These are phyloP conservation scores for Helleia helle DNA, from an alignment of 2,888 invertebrate genomes.

Conservation along the genomic window DNA sequence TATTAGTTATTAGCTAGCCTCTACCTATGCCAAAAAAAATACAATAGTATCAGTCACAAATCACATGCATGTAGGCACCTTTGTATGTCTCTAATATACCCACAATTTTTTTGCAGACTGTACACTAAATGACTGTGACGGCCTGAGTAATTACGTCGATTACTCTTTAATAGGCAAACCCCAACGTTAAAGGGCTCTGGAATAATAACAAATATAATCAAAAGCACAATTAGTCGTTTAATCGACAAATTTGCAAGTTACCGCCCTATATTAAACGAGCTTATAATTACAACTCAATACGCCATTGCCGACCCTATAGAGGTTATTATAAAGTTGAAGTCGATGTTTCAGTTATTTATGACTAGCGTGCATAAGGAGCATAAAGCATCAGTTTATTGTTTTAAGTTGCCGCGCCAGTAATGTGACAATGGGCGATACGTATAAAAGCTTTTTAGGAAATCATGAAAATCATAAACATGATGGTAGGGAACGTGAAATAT, in stretches of 20 bases:
- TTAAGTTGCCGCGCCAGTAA: constrained; percentile 59
- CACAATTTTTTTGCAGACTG: background rate
- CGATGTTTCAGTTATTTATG: constrained; percentile 14
- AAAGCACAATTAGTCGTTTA: constrained; percentile 20
- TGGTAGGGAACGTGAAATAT: no score
- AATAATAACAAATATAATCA: constrained; percentile 20
- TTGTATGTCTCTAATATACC: no score
- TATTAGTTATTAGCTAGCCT: no score
- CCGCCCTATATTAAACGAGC: constrained; percentile 24
- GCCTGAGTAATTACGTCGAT: constrained; percentile 1
- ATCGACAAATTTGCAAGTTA: constrained; percentile 34
- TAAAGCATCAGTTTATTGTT: constrained; percentile 67
- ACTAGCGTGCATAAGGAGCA: constrained; percentile 48
- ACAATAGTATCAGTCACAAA: no score
- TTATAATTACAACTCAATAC: constrained; percentile 21
- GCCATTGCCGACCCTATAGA: constrained; percentile 7
- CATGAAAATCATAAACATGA: constrained; percentile 8
- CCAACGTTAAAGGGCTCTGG: constrained; percentile 10
- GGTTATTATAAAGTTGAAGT: constrained; percentile 10
- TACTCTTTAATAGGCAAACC: constrained; percentile 1
- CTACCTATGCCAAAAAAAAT: no score
- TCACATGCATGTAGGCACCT: no score
- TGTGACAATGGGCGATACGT: constrained; percentile 53
- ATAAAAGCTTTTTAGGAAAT: constrained; percentile 11
- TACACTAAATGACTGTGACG: background rate